Base-by-base conservation (phyloP, 2,113 vertebrate genomes). In the Anolis sagrei region DNA sequence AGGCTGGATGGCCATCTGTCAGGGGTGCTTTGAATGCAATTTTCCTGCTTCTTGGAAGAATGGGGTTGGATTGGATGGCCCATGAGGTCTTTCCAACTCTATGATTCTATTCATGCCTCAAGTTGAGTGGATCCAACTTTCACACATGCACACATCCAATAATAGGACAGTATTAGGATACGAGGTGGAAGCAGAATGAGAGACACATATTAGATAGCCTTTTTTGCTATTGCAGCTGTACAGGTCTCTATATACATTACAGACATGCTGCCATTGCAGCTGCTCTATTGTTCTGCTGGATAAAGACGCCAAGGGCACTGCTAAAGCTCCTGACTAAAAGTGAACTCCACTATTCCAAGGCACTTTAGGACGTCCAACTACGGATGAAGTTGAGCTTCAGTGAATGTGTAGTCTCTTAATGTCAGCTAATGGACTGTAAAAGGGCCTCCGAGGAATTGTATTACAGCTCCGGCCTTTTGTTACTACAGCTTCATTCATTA, bases 371-470 rank as follows among this genome's bases (percentile, higher is more conserved):
- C 79, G 85, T 77, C 83, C 84, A 36, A 32, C 36, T 9, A 85
- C 1, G 86, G 83, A 82, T 80, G 86, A 81, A 70, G 36, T 83
- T 61, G 85, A 93, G 83, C 91, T 94, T 83, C 89, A 86, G 83
- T 73, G 87, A 92, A 86, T 72, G 66, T 23, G 1, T 27, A 54
- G 72, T 81, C 90, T 93, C 36, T 90, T 89, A 91, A 89, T 68
- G 86, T 89, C 80, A 90, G 86, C 87, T 95, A 94, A 94, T 79
- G 91, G 91, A 83, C 85, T 92, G 83, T 81, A 87, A 93, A 92
- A 91, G 80, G 83, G 81, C 83, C 93, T 86, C 83, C 25, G 4
- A 83, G 87, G 95, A 95, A 92, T 3, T 89, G 87, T 82, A 79
- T 89, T 92, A 86, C 81, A 88, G 81, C 85, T 83, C 72, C 89